These are phyloP conservation scores for Hyles lineata DNA, from an alignment of 2,888 invertebrate genomes.

Conservation along the genomic window DNA sequence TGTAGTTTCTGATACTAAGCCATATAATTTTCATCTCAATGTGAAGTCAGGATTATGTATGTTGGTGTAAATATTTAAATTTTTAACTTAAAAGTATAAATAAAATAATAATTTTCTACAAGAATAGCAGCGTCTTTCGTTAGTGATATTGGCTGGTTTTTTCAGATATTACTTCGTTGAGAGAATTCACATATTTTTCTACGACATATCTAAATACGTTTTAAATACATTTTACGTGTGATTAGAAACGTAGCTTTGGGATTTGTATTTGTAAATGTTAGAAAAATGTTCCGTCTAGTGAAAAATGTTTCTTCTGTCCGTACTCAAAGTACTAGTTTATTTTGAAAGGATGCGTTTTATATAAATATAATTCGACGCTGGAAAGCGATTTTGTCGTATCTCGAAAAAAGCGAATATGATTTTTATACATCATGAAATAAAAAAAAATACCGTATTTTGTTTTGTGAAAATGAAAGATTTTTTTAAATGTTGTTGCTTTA, in stretches of 20 bases:
- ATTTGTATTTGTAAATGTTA: not conserved
- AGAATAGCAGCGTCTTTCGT: not conserved
- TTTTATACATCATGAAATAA: no score
- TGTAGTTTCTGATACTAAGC: no score
- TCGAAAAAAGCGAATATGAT: no score
- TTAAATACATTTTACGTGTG: not conserved
- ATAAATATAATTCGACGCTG: no score
- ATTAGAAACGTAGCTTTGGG: slow-evolving; percentile 11
- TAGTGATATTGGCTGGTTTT: not conserved
- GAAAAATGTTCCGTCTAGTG: not conserved
- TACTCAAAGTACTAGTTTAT: not conserved
- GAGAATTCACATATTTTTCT: not conserved
- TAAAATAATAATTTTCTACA: not conserved
- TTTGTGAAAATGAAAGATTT: no score
- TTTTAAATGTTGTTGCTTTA: no score
- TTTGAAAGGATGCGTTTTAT: not conserved
- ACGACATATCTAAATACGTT: slow-evolving; percentile 1
- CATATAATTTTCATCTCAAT: no score
- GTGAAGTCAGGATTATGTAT: no score
- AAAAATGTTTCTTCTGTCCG: not conserved
- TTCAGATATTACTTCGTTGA: not conserved
- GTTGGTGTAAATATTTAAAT: no score
- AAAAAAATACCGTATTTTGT: no score
- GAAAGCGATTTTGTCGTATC: no score
- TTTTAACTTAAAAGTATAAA: no score